Evolutionary conservation across 2,797 vertebrate species (phyloP), one percentile per base, ranked within the genome.

Genomic region (Cephalopachus bancanus): DNA sequence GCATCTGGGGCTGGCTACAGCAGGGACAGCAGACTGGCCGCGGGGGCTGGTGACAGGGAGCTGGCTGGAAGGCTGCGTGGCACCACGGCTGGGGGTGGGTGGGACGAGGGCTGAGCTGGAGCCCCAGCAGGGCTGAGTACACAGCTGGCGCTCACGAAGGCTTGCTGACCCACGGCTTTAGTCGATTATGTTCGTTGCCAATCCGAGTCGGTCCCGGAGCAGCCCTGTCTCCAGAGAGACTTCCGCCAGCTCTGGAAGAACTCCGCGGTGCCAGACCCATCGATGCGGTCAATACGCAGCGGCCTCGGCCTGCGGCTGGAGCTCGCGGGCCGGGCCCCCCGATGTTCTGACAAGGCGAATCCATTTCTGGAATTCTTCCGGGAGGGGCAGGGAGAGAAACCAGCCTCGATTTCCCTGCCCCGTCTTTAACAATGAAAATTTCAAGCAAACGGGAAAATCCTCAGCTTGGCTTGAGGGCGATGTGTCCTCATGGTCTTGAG

Each of bases 351-450:
- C 76, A 49, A 94, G 96, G 90, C 84, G 24, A 85, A 93, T 83
- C 0, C 10, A 80, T n/a, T 44, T 94, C 95, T 62, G 76, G 91
- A 76, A 76, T 57, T 51, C 91, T 83, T 62, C 44, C 0, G 65
- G 93, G 96, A 94, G 83, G 91, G 80, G 57, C 1, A 0, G 65
- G 60, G 86, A 69, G 89, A 53, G 88, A 62, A 28, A 83, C n/a
- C 14, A 69, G 83, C 44, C 62, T 57, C 19, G 4, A 26, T 64
- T n/a, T 8, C 62, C 79, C 51, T 33, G 76, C 60, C 71, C 87
- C 19, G 7, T 80, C 93, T 89, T 89, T 87, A 59, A 90, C 95
- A 92, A 91, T 44, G 80, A 37, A 96, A 86, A 97, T 88, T 71
- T 89, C 84, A 92, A 24, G 59, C 37, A 88, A 74, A 92, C 22